Evolutionary conservation across 2,113 vertebrate genomes (phyloP), one percentile per base, ranked within the genome.

Genomic region (Phrynocephalus versicolor): DNA sequence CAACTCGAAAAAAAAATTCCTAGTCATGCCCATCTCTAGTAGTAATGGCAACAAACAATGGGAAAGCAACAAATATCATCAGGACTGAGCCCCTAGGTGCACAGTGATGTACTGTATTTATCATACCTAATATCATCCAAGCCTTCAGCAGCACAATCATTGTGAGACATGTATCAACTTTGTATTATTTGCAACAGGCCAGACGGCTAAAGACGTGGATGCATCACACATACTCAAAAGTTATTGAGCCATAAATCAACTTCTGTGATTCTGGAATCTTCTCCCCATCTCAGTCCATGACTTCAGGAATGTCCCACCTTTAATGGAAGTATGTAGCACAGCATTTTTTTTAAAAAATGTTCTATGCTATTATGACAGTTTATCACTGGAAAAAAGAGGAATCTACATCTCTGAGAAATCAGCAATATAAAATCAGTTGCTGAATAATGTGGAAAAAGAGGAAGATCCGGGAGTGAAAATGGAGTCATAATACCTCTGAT

Each of bases 401-500:
- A 21, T 37, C 25, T 74, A 45, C 39, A 2, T 14, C 21, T 14
- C 41, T 41, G 39, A 74, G 23, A 23, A 74, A 45, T 45, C 39
- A 7, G 25, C 14, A 30, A 27, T 45, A 74, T 74, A n/a, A 76
- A 75, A 45, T 76, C 7, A 73, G 15, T 89, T 90, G 87, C 84
- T 83, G 25, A 77, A 76, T 1, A 25, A 95, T 75, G 77, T 88
- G 77, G 75, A 51, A 73, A 77, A 64, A 84, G 87, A 86, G 79
- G 77, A 90, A 89, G 71, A 84, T 37, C 21, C 37, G 1, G 7
- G 2, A 18, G 1, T 0, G 0, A 86, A 92, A 84, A 33, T 51
- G 45, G 23, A 84, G 15, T 21, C 5, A 51, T 10, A 51, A 51
- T 51, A 51, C 45, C 5, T 51, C 45, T 51, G 10, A 51, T 51